Evolutionary conservation across 2,888 invertebrate species (phyloP).

Genomic region (Synergus japonicus): DNA sequence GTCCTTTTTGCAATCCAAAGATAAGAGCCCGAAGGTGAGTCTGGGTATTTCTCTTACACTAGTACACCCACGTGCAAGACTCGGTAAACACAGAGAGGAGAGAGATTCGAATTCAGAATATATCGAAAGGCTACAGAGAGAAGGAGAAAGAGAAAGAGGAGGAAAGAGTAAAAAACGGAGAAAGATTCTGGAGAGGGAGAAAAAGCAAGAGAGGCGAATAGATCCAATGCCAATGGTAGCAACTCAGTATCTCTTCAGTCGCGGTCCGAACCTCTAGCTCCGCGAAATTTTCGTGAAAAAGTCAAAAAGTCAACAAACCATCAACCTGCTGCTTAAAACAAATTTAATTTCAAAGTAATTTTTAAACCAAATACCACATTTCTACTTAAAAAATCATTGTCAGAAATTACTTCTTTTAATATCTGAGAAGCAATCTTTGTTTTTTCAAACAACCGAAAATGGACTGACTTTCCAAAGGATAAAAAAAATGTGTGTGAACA

Average conservation of each 20-base stretch:
- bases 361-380: too few species aligned
- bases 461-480: neutral
- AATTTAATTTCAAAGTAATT: neutral
- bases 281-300: slow-evolving; percentile 49
- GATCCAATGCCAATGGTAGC: slow-evolving; percentile 74
- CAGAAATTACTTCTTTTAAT: too few species aligned
- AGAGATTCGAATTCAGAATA: slow-evolving; percentile 58
- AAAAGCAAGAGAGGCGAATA: slow-evolving; percentile 67
- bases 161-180: slow-evolving; percentile 60
- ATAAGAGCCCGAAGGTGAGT: slow-evolving; percentile 50
- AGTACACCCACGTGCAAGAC: slow-evolving; percentile 68
- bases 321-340: neutral
- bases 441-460: neutral
- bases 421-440: neutral
- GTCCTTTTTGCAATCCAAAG: slow-evolving; percentile 10
- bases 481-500: neutral
- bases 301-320: neutral
- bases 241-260: slow-evolving; percentile 74
- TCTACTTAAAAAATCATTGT: too few species aligned
- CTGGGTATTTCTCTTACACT: slow-evolving; percentile 54
- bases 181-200: slow-evolving; percentile 53
- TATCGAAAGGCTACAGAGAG: slow-evolving; percentile 50
- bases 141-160: slow-evolving; percentile 49
- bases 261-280: slow-evolving; percentile 69
- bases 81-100: slow-evolving; percentile 61